phyloP scores from a whole-genome alignment of 2,888 invertebrate species.

The Phyto melanocephala region DNA sequence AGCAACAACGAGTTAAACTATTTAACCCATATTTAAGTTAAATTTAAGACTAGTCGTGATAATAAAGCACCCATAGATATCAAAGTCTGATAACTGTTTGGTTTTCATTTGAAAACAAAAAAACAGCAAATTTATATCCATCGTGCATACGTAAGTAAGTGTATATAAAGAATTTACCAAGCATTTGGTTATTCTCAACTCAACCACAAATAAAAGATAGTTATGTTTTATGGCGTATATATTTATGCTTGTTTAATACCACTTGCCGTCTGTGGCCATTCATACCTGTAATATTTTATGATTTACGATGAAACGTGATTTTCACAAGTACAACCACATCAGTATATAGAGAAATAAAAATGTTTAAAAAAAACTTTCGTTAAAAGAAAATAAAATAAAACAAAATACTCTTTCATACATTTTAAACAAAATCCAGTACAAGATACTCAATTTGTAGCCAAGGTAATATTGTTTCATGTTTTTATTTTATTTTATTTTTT shows the following conservation, averaged over 20 bases:
- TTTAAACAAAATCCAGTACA: constrained; percentile 55
- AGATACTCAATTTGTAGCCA: constrained; percentile 52
- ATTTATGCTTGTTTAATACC: not conserved
- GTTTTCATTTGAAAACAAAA: no score
- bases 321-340: constrained; percentile 45
- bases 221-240: constrained; percentile 6
- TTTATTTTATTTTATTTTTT: not conserved
- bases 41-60: no score
- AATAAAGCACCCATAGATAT: no score
- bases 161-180: constrained; percentile 23
- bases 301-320: constrained; percentile 70
- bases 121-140: not conserved
- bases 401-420: constrained; percentile 35
- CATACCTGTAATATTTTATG: constrained; percentile 65
- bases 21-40: no score
- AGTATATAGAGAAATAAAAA: not conserved
- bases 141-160: not conserved
- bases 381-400: constrained; percentile 31
- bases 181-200: constrained; percentile 50
- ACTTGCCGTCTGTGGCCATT: constrained; percentile 54
- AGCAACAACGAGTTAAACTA: no score
- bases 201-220: constrained; percentile 38
- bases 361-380: not conserved
- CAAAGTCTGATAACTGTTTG: no score
- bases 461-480: constrained; percentile 52